Evolutionary conservation across 2,888 invertebrate species (phyloP), one percentile per base, ranked within the genome.

Genomic region (Smittia sp.): DNA sequence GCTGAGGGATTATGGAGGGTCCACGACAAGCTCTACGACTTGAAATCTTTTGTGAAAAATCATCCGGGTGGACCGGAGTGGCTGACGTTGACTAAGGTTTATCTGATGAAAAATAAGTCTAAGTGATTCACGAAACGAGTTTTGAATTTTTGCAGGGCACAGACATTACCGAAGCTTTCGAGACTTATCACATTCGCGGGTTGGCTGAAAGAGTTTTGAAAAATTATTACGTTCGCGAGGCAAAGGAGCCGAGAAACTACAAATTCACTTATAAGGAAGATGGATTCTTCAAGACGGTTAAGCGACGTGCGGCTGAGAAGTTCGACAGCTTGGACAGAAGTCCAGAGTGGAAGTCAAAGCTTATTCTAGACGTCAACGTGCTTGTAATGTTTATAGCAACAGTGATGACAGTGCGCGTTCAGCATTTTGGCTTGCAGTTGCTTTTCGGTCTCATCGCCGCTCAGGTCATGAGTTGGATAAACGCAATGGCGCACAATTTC

Each of bases 61-160:
- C 98, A 98, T 84, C 98, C 97, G 0, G 95, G 96, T 39, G 94
- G 96, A 0, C 78, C 84, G 0, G 89, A 90, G 79, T 94, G 93
- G 92, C 78, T 93, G 69, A 82, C 83, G 39, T 82, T 89, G 66
- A 87, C 90, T 0, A 87, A 89, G 84, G 92, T 87, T 32, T 20
- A 20, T 58, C 2, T 20, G 25, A 20, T 68, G 13, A 18, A 68
- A 32, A 27, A 32, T 62, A 62, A n/a, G 54, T 67, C 3, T n/a
- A 54, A 54, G 7, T 22, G 32, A 63, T 58, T 18, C 22, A 24
- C n/a, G n/a, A 63, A 24, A 25, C n/a, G 9, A 24, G 25, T 27
- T 63, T 58, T 52, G 18, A 32, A 63, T 63, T 25, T 27, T 63
- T 25, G n/a, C 9, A 88, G 85, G 92, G 91, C 0, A 90, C 89